phyloP scores from a whole-genome alignment of 2,888 invertebrate genomes.

The Troglohyphantes excavatus region DNA sequence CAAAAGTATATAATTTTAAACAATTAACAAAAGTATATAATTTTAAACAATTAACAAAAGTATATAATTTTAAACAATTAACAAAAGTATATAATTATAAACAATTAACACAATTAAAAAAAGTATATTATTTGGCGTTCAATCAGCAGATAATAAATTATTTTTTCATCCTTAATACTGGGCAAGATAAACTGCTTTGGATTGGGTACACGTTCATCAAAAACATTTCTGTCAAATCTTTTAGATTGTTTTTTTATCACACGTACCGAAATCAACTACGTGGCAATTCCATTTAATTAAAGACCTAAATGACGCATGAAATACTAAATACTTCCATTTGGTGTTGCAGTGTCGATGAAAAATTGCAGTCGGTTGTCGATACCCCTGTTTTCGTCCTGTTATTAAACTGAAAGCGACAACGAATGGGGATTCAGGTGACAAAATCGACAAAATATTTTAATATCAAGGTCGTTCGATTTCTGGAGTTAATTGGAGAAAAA shows the following conservation, averaged over 20 bases:
- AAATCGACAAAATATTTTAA: not conserved
- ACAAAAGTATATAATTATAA: too few relatives aligned
- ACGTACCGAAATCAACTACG: not conserved
- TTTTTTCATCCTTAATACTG: not conserved
- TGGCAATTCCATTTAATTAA: not conserved
- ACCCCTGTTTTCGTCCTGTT: not conserved
- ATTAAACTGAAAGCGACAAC: slow-evolving; percentile 11
- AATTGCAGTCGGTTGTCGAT: not conserved
- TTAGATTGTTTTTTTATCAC: not conserved
- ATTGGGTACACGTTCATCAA: not conserved
- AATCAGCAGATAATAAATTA: not conserved
- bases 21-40: too few relatives aligned
- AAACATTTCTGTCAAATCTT: not conserved
- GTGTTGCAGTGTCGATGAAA: slow-evolving; percentile 3
- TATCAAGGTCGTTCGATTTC: not conserved
- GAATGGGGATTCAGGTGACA: not conserved
- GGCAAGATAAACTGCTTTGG: not conserved
- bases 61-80: too few relatives aligned
- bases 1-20: too few relatives aligned
- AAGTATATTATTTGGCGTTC: too few relatives aligned
- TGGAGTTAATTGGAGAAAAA: too few relatives aligned
- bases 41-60: too few relatives aligned
- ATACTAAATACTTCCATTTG: not conserved
- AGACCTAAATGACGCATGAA: not conserved
- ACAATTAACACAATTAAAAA: too few relatives aligned